A percentile compares a stretch with the other conserved stretches of the same genome.
Evolutionary conservation across 2,113 vertebrate species (phyloP).

Genomic region (Mellivora capensis): DNA sequence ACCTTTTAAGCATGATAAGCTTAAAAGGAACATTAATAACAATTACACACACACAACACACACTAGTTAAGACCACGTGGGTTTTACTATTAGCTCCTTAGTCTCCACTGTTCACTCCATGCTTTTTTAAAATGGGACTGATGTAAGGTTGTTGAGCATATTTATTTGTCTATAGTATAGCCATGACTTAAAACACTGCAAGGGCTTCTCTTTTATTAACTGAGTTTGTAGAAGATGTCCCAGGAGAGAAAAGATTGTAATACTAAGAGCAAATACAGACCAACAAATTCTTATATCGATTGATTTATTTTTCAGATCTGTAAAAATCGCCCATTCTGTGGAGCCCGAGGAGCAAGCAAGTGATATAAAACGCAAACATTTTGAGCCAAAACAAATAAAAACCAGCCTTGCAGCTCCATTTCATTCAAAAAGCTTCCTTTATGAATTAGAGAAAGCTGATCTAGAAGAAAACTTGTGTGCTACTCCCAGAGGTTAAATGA

Average conservation of each 20-base stretch:
- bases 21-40: not conserved
- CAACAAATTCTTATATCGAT: conserved; percentile 41
- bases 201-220: conserved; percentile 42
- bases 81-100: not conserved
- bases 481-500: conserved; percentile 43
- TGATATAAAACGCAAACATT: conserved; percentile 53
- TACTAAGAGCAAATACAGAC: conserved; percentile 27
- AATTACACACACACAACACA: not conserved
- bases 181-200: not conserved
- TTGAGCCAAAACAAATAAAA: conserved; percentile 62
- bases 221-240: not conserved
- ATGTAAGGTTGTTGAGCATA: not conserved
- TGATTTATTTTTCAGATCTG: conserved; percentile 53
- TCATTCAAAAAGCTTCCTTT: conserved; percentile 36
- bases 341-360: not conserved
- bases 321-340: conserved; percentile 28
- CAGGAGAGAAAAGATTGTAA: conserved; percentile 8
- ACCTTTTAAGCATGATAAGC: not conserved
- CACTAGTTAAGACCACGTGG: not conserved
- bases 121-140: not conserved
- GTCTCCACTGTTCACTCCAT: not conserved
- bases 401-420: conserved; percentile 1
- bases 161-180: not conserved
- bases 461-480: not conserved
- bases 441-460: conserved; percentile 47